Evolutionary conservation across 2,888 invertebrate species (phyloP).

Genomic region (Invenusta paracnida): DNA sequence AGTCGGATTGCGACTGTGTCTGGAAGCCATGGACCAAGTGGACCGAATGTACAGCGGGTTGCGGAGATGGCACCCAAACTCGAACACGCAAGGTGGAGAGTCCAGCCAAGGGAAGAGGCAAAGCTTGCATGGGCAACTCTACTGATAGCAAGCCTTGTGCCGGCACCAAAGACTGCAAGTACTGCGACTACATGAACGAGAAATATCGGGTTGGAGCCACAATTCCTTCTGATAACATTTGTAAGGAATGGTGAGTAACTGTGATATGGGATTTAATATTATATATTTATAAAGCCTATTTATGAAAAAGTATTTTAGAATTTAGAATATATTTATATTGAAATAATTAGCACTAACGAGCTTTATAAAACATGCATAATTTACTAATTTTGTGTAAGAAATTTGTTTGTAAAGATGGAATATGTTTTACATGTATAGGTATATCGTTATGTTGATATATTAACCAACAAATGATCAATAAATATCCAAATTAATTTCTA

Average conservation of each 20-base stretch:
- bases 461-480: too few relatives aligned
- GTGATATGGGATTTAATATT: too few relatives aligned
- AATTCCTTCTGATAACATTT: background rate
- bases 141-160: background rate
- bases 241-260: slow-evolving; percentile 7
- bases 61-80: slow-evolving; percentile 15
- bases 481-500: too few relatives aligned
- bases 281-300: too few relatives aligned
- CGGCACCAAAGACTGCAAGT: background rate
- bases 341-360: too few relatives aligned
- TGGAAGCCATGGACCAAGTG: slow-evolving; percentile 27
- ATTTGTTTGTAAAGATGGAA: too few relatives aligned
- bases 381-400: too few relatives aligned
- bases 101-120: background rate
- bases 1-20: background rate
- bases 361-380: too few relatives aligned
- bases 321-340: too few relatives aligned
- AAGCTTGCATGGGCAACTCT: background rate
- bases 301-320: too few relatives aligned
- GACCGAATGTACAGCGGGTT: background rate
- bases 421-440: too few relatives aligned
- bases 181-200: background rate
- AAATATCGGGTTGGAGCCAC: background rate
- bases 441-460: too few relatives aligned
- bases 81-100: background rate